Conservation (phyloP, 2,797 vertebrate genomes). For the Schizopygopsis malacanthus region DNA sequence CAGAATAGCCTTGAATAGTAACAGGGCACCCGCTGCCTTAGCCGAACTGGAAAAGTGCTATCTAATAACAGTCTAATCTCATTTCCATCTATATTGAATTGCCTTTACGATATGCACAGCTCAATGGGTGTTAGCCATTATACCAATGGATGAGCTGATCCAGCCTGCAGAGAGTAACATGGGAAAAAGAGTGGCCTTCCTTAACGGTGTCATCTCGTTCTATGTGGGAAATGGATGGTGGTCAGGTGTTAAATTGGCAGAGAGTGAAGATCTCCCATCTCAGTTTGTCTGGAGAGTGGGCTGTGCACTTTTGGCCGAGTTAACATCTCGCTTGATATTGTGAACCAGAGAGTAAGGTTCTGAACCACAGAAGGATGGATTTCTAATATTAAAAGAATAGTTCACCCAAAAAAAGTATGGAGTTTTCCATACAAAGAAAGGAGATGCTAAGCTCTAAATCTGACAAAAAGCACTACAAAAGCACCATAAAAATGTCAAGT, state of each 20-base stretch:
- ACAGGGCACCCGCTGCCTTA: constrained; percentile 51
- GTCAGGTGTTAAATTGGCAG: constrained; percentile 35
- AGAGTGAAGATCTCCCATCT: constrained; percentile 18
- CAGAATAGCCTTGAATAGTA: constrained; percentile 44
- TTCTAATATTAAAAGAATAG: constrained; percentile 5
- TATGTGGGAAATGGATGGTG: constrained; percentile 40
- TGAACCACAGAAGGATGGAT: not conserved
- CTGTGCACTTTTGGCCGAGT: not conserved
- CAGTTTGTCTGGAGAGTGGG: constrained; percentile 12
- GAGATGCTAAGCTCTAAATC: too few species aligned
- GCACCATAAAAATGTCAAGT: not conserved
- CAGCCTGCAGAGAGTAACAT: constrained; percentile 29
- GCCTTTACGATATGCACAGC: constrained; percentile 45
- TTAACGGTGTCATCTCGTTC: constrained; percentile 54
- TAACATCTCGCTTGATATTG: constrained; percentile 1
- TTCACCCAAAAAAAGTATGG: not conserved
- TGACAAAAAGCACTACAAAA: not conserved
- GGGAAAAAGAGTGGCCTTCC: constrained; percentile 39
- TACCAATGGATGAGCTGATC: constrained; percentile 52
- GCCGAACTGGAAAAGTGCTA: constrained; percentile 59
- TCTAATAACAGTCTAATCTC: constrained; percentile 66
- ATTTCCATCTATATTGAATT: constrained; percentile 70
- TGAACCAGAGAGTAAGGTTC: not conserved
- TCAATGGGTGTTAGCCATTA: constrained; percentile 48
- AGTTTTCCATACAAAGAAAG: not conserved